Percentiles rank a stretch among this genome's conserved stretches.
Evolutionary conservation across 2,888 invertebrate species (phyloP).

Genomic region (Hirtodrosophila histrioides): DNA sequence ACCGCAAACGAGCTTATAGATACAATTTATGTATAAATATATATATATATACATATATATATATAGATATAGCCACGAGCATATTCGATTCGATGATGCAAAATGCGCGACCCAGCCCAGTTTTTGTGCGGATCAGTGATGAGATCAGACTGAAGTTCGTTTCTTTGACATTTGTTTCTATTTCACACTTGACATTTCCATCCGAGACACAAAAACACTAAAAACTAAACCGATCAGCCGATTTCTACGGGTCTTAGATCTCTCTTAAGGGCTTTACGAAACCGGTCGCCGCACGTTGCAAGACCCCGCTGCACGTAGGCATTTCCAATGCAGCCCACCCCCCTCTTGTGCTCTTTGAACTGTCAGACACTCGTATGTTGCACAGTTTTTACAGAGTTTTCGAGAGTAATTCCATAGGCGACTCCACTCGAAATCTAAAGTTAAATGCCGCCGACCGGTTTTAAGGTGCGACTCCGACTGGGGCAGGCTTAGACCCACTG

Average conservation of each 20-base stretch:
- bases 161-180: slow-evolving; percentile 58
- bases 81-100: slow-evolving; percentile 29
- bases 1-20: slow-evolving; percentile 2
- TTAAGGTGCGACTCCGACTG: slow-evolving; percentile 67
- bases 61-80: background rate
- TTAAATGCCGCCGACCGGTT: slow-evolving; percentile 71
- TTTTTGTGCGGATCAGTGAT: slow-evolving; percentile 16
- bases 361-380: slow-evolving; percentile 54
- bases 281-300: slow-evolving; percentile 56
- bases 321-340: slow-evolving; percentile 11
- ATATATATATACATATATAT: slow-evolving; percentile 14
- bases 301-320: slow-evolving; percentile 36
- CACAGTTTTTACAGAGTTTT: slow-evolving; percentile 41
- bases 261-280: slow-evolving; percentile 60
- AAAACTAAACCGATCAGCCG: slow-evolving; percentile 11
- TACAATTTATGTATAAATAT: background rate
- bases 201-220: slow-evolving; percentile 14
- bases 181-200: slow-evolving; percentile 72
- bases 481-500: slow-evolving; percentile 19
- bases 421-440: slow-evolving; percentile 31
- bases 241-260: slow-evolving; percentile 22
- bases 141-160: slow-evolving; percentile 35
- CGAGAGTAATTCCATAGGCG: slow-evolving; percentile 28
- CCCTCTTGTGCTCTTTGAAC: slow-evolving; percentile 15
- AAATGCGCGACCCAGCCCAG: slow-evolving; percentile 42